phyloP scores from a whole-genome alignment of 2,797 vertebrate species.

The Scyliorhinus canicula region DNA sequence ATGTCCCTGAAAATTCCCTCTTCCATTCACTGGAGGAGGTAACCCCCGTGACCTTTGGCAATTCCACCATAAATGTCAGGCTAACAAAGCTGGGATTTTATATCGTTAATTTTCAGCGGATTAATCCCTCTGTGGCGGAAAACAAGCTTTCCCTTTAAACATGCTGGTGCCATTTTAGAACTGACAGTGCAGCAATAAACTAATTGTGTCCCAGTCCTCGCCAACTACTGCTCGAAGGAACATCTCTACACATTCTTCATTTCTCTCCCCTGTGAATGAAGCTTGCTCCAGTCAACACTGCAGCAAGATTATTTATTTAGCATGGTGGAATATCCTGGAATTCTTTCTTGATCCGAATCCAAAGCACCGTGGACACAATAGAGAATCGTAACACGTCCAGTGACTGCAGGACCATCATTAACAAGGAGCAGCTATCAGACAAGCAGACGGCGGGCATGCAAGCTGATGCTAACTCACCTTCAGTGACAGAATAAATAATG shows the following conservation, averaged over 20 bases:
- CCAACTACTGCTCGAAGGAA: neutral
- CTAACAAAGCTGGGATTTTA: neutral
- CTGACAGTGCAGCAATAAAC: neutral
- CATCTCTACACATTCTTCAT: neutral
- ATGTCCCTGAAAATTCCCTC: neutral
- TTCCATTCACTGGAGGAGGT: neutral
- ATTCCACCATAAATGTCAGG: neutral
- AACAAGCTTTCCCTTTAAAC: neutral
- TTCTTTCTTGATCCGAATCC: constrained; percentile 39
- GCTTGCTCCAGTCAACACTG: constrained; percentile 41
- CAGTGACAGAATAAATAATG: neutral
- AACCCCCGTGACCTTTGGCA: neutral
- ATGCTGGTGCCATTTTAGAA: neutral
- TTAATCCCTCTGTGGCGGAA: too few relatives aligned
- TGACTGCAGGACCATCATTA: neutral
- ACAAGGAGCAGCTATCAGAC: neutral
- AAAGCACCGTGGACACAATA: constrained; percentile 37
- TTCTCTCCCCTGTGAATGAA: constrained; percentile 27
- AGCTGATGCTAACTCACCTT: neutral
- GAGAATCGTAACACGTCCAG: constrained; percentile 19
- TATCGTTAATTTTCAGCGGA: neutral
- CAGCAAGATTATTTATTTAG: constrained; percentile 44
- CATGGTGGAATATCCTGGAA: constrained; percentile 32
- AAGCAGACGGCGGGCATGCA: neutral
- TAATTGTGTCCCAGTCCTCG: neutral